Evolutionary conservation across 2,888 invertebrate species (phyloP).

Genomic region (Dendrolimus houi): DNA sequence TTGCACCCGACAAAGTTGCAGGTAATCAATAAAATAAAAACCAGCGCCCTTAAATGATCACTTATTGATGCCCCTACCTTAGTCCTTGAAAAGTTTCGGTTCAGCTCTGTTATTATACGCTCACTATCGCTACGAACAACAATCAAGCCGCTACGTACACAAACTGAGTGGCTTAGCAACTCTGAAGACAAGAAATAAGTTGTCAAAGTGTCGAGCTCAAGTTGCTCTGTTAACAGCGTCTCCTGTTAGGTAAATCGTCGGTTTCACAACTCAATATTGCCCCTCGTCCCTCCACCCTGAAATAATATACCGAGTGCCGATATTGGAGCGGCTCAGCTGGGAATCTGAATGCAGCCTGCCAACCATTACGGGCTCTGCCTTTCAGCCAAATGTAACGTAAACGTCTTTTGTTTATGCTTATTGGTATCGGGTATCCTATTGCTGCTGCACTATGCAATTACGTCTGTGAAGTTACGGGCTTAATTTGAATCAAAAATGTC

Average conservation of each 20-base stretch:
- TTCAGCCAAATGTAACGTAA: slow-evolving; percentile 51
- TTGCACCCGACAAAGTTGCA: no score
- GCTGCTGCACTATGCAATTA: neutral
- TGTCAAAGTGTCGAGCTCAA: slow-evolving; percentile 71
- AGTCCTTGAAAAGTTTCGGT: slow-evolving; percentile 19
- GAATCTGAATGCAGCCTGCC: slow-evolving; percentile 51
- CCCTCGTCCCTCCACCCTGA: slow-evolving; percentile 47
- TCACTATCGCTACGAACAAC: slow-evolving; percentile 36
- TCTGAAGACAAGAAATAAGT: slow-evolving; percentile 71
- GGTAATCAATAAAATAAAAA: no score
- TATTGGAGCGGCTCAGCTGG: slow-evolving; percentile 55
- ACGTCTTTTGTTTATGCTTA: slow-evolving; percentile 57
- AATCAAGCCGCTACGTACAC: slow-evolving; percentile 55
- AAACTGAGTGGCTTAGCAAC: slow-evolving; percentile 62
- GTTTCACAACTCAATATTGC: slow-evolving; percentile 71
- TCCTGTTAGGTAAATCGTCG: slow-evolving; percentile 69
- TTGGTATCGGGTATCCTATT: slow-evolving; percentile 16
- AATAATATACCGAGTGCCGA: slow-evolving; percentile 64
- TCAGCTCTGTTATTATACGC: slow-evolving; percentile 19
- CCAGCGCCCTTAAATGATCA: no score
- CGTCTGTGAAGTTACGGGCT: no score
- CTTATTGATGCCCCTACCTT: neutral
- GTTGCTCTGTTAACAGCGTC: slow-evolving; percentile 64
- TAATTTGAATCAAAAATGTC: no score
- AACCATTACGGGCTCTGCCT: slow-evolving; percentile 43